Base-by-base conservation (phyloP, 2,888 invertebrate species). In the Andrena flavipes region DNA sequence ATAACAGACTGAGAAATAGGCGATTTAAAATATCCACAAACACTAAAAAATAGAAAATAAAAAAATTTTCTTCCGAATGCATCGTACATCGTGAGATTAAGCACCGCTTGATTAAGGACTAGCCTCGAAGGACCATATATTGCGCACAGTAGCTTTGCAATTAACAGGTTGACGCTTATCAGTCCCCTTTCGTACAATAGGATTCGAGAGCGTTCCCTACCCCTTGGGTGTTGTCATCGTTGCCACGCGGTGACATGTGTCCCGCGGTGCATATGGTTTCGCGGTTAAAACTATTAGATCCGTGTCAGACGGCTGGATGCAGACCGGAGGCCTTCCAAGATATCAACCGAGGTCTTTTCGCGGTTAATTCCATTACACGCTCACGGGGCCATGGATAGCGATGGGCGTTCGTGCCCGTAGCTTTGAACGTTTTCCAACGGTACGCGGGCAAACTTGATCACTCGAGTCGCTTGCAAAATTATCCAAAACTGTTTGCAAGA, bases 261-360 rank as follows among this genome's bases (percentile, higher is more conserved):
- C 33, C 51, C 68, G 33, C 23, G 29, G 33, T 48, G 82, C 84
- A 84, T 90, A 87, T 72, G 89, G 87, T 88, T 91, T 91, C 87
- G 82, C 76, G 87, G 86, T 87, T 90, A 85, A 90, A 89, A 88
- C 88, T 84, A 87, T 91, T 89, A 89, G 84, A 86, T 86, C 84
- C 70, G 80, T 77, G 87, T 83, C 82, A 68, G 72, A 68, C 62
- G 54, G 65, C 63, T 68, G 69, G 79, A 76, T 82, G 62, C 83
- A 71, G 78, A 76, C 82, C 80, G 65, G 85, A 86, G 80, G 63
- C 81, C 78, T 76, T 76, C 82, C 84, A 84, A 84, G 85, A 76
- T 77, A 83, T 77, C 56, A 69, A 65, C 67, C 84, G 84, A 84
- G 84, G 84, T 77, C 84, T 68, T 72, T 62, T 51, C 63, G 80